Evolutionary conservation across 2,797 vertebrate genomes (phyloP), one percentile per base, ranked within the genome.

Genomic region (Cyclopterus lumpus): DNA sequence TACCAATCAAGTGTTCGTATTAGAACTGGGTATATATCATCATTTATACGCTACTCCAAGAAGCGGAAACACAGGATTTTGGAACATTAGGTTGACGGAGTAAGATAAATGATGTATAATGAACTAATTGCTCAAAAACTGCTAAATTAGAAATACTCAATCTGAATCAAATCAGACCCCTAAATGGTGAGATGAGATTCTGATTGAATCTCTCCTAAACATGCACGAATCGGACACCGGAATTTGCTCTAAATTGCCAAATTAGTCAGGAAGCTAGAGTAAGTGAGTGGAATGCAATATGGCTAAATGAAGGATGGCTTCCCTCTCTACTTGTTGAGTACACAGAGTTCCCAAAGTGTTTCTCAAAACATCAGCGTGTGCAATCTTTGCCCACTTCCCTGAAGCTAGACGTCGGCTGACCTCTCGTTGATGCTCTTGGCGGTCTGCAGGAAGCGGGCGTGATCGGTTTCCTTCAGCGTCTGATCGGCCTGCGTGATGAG

Each of bases 351-450:
- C 62, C 26, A 70, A 66, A 78, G 14, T 28, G 22, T 53, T 62
- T 71, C 53, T 62, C 20, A 28, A 16, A 65, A 16, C 65, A 67
- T 73, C 24, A 51, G 1, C 55, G 49, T 36, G 2, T 49, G 55
- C 26, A 69, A 22, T 75, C 30, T 38, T 54, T 67, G 71, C 55
- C 51, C 57, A 68, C 38, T 60, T 12, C 71, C n/a, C 55, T 58
- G 18, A 22, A 61, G 74, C 46, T 16, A 57, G 22, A 61, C 7
- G 9, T 51, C 48, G 24, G 11, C 88, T 89, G 93, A 99, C 98
- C 98, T 96, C 94, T 99, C 98, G 0, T 97, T 97, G 94, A 98
- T 97, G 87, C 95, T 96, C 94, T 98, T 99, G 44, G 98, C 98
- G 0, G 96, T 98, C 91, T 99, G 98, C 61, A 99, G 95, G 92